Conservation (phyloP, 2,797 vertebrate genomes). For the Potorous gilbertii region DNA sequence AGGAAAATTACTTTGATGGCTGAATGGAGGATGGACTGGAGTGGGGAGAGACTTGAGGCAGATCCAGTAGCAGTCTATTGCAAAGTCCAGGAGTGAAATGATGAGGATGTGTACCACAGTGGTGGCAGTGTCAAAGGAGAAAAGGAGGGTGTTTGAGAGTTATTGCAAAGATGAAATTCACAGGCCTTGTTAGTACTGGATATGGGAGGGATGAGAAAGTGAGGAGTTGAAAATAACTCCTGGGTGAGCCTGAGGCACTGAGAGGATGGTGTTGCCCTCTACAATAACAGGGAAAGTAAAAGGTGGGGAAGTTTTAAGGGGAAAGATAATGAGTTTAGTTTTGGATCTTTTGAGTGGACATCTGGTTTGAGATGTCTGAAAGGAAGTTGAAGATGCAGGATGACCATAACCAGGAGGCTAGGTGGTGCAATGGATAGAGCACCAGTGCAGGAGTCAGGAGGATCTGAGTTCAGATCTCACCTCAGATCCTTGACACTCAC, state of each 20-base stretch:
- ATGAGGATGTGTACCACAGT: background rate
- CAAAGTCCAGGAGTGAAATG: no score
- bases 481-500: no score
- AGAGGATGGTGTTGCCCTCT: background rate
- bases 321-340: background rate
- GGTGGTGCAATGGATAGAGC: no score
- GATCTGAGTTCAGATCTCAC: no score
- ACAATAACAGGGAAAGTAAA: background rate
- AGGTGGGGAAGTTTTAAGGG: background rate
- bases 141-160: background rate
- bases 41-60: background rate
- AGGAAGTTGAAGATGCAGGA: background rate
- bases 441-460: no score
- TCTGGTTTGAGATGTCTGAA: background rate
- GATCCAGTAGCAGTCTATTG: no score
- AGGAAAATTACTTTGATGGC: background rate
- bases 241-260: background rate
- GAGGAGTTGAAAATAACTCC: background rate
- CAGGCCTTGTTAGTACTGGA: background rate
- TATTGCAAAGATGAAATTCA: background rate
- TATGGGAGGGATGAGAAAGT: background rate
- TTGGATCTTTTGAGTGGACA: background rate
- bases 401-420: background rate
- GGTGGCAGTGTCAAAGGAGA: background rate
- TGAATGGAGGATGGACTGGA: background rate